Base-by-base conservation (phyloP, 2,797 vertebrate species). In the Sciaenops ocellatus region DNA sequence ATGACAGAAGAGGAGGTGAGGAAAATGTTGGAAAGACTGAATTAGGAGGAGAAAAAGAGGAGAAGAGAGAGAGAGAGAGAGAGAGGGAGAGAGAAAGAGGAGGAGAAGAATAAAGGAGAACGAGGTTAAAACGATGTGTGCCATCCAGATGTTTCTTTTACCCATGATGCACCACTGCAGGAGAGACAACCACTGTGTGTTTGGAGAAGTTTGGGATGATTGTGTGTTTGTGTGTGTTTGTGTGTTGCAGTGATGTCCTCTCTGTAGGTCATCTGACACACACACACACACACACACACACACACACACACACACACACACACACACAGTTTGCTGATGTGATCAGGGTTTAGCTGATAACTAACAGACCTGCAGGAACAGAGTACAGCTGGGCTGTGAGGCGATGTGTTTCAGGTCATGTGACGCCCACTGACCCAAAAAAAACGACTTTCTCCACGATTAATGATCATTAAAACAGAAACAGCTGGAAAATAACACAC, bases 151-250 rank as follows among this genome's bases (percentile, higher is more conserved):
- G 54, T 80, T 67, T 72, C 16, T 28, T 17, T 55, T 81, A 67
- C 73, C 73, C 79, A 66, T 24, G 16, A 76, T 80, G 72, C 78
- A 69, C 26, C 22, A 28, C 77, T 57, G 34, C 44, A 5, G 55
- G 22, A 50, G 60, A 52, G 22, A 48, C 52, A 51, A 42, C 20
- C 46, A 47, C 38, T 61, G 28, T 71, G 54, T 66, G 78, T 68
- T 34, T 66, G 61, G 34, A 65, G 60, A 65, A n/a, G 48, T 55
- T 38, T 38, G n/a, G 20, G 50, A 18, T 74, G 26, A 47, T 50
- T 59, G 52, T 64, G 73, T 67, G 52, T 66, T 63, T 67, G 72
- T 73, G 55, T 46, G 46, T 34, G 69, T 60, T 34, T 54, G n/a
- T 55, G 34, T 55, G 38, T 22, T 17, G 30, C 18, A 59, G 16